These are phyloP conservation scores for Microchirus variegatus DNA, from an alignment of 2,797 vertebrate genomes.

Conservation along the genomic window DNA sequence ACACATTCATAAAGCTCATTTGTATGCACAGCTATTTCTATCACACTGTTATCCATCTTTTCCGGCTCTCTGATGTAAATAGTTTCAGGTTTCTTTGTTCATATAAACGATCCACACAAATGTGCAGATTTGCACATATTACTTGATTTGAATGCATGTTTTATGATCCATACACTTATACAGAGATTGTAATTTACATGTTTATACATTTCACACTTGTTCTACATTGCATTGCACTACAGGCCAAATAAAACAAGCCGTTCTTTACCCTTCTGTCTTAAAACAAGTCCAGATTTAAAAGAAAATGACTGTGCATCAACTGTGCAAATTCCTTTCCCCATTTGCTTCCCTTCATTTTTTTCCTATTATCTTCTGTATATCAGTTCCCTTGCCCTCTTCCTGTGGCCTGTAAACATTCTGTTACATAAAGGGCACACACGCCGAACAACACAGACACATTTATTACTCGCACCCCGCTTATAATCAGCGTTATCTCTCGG, in stretches of 20 bases:
- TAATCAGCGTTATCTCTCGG: constrained; percentile 69
- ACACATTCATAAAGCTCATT: too few relatives aligned
- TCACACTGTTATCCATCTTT: too few relatives aligned
- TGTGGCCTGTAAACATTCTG: constrained; percentile 18
- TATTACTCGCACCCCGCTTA: constrained; percentile 29
- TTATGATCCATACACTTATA: too few relatives aligned
- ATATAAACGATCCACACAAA: too few relatives aligned
- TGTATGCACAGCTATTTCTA: too few relatives aligned
- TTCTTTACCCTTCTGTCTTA: constrained; percentile 3
- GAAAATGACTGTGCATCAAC: constrained; percentile 10
- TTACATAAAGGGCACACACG: constrained; percentile 31
- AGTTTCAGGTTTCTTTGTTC: too few relatives aligned
- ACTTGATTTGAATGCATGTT: too few relatives aligned
- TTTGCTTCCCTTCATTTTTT: constrained; percentile 21
- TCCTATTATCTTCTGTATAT: constrained; percentile 48
- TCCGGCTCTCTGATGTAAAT: too few relatives aligned
- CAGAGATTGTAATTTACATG: too few relatives aligned
- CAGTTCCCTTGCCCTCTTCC: constrained; percentile 44
- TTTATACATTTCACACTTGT: too few relatives aligned
- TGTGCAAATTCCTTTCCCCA: constrained; percentile 17
- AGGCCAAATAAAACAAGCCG: constrained; percentile 3
- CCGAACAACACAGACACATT: constrained; percentile 16
- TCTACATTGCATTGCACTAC: not conserved
- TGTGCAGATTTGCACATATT: too few relatives aligned
- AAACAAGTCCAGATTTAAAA: constrained; percentile 8